Percentiles rank a stretch among this genome's conserved stretches.
Evolutionary conservation across 2,797 vertebrate species (phyloP).

Genomic region (Acipenser ruthenus): DNA sequence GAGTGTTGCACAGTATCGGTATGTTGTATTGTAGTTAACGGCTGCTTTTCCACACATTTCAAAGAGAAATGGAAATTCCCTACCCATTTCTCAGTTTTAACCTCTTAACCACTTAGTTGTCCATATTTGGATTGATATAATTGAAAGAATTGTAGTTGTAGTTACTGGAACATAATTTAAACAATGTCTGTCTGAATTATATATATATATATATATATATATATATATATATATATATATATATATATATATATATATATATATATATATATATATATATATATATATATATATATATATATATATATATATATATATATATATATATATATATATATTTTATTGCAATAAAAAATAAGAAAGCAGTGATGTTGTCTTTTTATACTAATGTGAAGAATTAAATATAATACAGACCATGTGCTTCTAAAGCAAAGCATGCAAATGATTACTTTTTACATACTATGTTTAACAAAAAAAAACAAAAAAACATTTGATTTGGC

Average conservation of each 20-base stretch:
- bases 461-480: no score
- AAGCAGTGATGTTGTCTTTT: conserved; percentile 32
- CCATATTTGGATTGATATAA: conserved; percentile 47
- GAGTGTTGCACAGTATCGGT: conserved; percentile 56
- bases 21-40: conserved; percentile 49
- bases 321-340: conserved; percentile 21
- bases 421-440: no score
- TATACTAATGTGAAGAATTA: neutral
- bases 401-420: no score
- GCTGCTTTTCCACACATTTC: conserved; percentile 51
- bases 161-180: conserved; percentile 66
- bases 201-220: no score
- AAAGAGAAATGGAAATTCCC: conserved; percentile 35
- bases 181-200: conserved; percentile 54
- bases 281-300: no score
- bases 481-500: no score
- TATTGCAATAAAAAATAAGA: conserved; percentile 70
- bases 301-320: no score
- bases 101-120: conserved; percentile 44
- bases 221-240: no score
- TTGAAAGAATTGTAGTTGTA: conserved; percentile 53
- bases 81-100: conserved; percentile 41
- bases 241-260: no score
- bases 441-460: no score
- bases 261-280: no score